phyloP scores from a whole-genome alignment of 1,140 invertebrate species.

The Pantala flavescens region DNA sequence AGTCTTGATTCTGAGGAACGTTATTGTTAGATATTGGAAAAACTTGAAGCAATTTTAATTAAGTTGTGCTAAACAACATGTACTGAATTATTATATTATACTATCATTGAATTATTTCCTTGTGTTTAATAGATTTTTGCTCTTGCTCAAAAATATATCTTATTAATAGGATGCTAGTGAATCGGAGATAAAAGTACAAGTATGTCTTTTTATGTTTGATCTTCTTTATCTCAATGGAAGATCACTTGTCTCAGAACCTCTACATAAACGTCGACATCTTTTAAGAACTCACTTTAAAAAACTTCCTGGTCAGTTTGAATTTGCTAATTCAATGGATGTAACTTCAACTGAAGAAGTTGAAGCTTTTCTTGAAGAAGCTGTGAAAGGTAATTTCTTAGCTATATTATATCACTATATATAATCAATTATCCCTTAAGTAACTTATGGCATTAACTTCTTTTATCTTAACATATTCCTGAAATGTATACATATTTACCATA shows the following conservation, averaged over 20 bases:
- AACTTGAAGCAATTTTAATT: too few species aligned
- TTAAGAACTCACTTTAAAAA: constrained; percentile 65
- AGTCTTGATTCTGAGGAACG: too few species aligned
- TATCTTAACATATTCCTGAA: too few species aligned
- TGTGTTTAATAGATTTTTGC: too few species aligned
- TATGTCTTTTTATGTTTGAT: constrained; percentile 97
- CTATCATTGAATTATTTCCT: too few species aligned
- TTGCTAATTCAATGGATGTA: constrained; percentile 77
- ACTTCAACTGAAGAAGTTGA: constrained; percentile 85
- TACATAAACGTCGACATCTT: constrained; percentile 63
- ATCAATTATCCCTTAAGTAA: constrained; percentile 14
- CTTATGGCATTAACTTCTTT: too few species aligned
- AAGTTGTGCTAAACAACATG: too few species aligned
- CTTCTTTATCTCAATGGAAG: constrained; percentile 88
- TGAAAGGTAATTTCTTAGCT: constrained; percentile 64
- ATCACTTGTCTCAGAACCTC: constrained; percentile 69
- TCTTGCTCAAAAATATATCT: too few species aligned
- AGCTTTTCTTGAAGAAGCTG: constrained; percentile 89
- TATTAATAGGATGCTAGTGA: constrained; percentile 68
- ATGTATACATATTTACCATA: too few species aligned
- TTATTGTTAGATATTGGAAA: too few species aligned
- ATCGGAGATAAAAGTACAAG: constrained; percentile 88
- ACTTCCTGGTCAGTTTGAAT: constrained; percentile 74
- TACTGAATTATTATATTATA: too few species aligned
- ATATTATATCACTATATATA: constrained; percentile 11